Percentiles rank a stretch among this genome's conserved stretches.
Conservation (phyloP, 2,888 invertebrate species). For the Strigamia maritima region DNA sequence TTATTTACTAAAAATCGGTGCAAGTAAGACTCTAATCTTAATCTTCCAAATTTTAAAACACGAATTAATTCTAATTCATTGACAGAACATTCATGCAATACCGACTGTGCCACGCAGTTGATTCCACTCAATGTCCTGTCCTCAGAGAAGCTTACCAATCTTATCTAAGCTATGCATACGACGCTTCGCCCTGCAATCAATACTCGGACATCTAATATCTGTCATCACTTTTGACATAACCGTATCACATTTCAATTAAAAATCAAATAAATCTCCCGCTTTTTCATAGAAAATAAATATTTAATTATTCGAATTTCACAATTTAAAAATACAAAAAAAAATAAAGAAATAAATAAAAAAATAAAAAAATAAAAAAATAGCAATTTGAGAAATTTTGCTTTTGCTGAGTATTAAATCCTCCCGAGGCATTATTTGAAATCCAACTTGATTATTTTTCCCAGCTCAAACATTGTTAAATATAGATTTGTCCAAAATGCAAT, state of each 20-base stretch:
- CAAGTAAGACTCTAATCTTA: not conserved
- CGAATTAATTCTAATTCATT: not conserved
- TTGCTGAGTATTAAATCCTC: not conserved
- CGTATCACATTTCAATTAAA: no score
- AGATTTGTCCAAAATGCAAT: slow-evolving; percentile 18
- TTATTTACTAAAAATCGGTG: not conserved
- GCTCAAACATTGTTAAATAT: not conserved
- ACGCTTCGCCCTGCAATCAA: not conserved
- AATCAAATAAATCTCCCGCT: not conserved
- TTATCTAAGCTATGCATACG: not conserved
- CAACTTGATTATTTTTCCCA: not conserved
- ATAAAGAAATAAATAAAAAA: not conserved
- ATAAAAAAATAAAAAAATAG: no score
- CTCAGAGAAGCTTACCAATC: not conserved
- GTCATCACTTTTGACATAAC: not conserved
- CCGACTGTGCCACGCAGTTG: not conserved
- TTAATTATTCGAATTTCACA: no score
- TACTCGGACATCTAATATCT: not conserved
- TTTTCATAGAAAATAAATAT: not conserved
- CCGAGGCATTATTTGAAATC: not conserved
- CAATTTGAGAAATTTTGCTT: not conserved
- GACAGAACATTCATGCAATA: not conserved
- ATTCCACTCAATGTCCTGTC: not conserved
- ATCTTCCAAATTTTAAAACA: not conserved
- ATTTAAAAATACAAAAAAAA: no score